These are phyloP conservation scores for Periparus ater DNA, from an alignment of 2,797 vertebrate genomes.

Conservation along the genomic window DNA sequence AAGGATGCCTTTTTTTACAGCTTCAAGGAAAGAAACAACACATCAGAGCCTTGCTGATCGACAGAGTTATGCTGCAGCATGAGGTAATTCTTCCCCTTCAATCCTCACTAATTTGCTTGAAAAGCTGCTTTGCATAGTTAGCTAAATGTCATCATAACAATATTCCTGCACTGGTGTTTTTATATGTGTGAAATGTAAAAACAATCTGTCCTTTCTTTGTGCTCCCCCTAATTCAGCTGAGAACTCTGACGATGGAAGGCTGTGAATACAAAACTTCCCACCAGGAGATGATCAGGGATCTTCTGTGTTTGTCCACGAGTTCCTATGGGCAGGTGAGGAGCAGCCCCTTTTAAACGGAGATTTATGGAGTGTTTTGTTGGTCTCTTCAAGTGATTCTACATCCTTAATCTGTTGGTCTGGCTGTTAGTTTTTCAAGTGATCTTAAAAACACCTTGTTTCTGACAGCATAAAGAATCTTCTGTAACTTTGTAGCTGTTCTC, in stretches of 20 bases:
- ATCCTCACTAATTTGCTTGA: background rate
- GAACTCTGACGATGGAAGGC: constrained; percentile 93
- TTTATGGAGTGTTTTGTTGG: background rate
- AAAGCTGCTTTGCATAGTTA: background rate
- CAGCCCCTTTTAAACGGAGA: background rate
- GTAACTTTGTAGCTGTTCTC: background rate
- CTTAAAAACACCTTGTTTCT: background rate
- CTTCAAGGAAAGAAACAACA: constrained; percentile 95
- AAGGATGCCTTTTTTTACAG: constrained; percentile 72
- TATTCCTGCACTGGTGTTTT: background rate
- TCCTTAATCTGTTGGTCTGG: background rate
- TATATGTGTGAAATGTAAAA: background rate
- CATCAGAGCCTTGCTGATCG: constrained; percentile 93
- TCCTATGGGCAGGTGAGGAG: constrained; percentile 92
- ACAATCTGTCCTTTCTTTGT: background rate
- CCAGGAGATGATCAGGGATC: constrained; percentile 90
- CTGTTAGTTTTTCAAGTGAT: background rate
- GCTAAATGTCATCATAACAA: background rate
- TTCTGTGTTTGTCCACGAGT: constrained; percentile 93
- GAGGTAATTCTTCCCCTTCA: constrained; percentile 80
- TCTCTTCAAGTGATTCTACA: background rate
- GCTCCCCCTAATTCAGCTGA: constrained; percentile 77
- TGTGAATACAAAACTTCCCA: constrained; percentile 92
- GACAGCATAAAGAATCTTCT: background rate
- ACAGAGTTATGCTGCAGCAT: constrained; percentile 97